These are phyloP conservation scores for Helicoverpa armigera DNA, from an alignment of 1,140 invertebrate species.

Conservation along the genomic window DNA sequence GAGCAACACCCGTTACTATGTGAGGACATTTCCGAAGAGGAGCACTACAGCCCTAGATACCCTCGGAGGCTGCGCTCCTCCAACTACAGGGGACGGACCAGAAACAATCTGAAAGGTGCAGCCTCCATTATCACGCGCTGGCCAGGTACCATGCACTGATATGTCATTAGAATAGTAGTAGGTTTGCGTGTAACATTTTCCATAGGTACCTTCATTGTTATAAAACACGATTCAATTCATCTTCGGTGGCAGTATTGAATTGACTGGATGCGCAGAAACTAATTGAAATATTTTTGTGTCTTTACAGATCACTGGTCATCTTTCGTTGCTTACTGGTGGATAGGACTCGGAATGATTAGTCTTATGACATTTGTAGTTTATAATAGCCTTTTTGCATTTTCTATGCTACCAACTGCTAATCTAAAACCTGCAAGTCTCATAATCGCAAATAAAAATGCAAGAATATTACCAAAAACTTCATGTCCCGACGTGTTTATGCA, in stretches of 20 bases:
- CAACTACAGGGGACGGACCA: constrained; percentile 57
- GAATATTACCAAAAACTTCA: constrained; percentile 26
- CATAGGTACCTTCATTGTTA: too few relatives aligned
- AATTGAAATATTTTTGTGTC: constrained; percentile 27
- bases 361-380: constrained; percentile 76
- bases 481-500: constrained; percentile 72
- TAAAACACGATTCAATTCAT: too few relatives aligned
- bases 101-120: constrained; percentile 69
- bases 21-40: constrained; percentile 73
- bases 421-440: constrained; percentile 50
- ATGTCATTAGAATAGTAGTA: too few relatives aligned
- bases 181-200: too few relatives aligned
- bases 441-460: constrained; percentile 37
- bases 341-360: constrained; percentile 74
- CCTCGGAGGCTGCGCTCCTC: constrained; percentile 56
- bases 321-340: constrained; percentile 75
- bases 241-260: not conserved
- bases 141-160: constrained; percentile 66
- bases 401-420: constrained; percentile 60
- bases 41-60: constrained; percentile 59
- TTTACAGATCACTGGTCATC: constrained; percentile 78
- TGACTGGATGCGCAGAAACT: not conserved
- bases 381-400: constrained; percentile 68
- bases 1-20: constrained; percentile 73
- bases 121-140: constrained; percentile 72